A percentile compares a stretch with the other conserved stretches of the same genome.
These are phyloP conservation scores for Tringa solitaria DNA, from an alignment of 2,113 vertebrate species.

Conservation along the genomic window DNA sequence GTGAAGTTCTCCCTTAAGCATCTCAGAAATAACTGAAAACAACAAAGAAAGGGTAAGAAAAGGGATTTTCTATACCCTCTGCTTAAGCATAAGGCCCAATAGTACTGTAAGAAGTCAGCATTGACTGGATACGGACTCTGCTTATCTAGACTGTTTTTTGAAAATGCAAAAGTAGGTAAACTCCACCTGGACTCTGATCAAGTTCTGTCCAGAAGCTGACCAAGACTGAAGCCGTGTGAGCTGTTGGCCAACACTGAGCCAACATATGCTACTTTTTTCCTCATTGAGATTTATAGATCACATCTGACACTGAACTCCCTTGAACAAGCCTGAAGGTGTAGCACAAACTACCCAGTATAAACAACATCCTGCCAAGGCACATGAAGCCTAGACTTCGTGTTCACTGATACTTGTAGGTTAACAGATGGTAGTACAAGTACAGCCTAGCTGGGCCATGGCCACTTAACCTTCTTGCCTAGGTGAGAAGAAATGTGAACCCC, in stretches of 20 bases:
- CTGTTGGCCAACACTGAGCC: background rate
- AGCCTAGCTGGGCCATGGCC: background rate
- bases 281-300: background rate
- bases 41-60: background rate
- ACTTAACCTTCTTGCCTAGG: background rate
- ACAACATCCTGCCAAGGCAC: background rate
- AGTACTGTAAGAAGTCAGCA: background rate
- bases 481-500: background rate
- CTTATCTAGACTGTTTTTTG: background rate
- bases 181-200: background rate
- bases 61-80: background rate
- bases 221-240: background rate
- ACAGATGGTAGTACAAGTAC: background rate
- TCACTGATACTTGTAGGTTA: background rate
- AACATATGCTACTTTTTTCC: background rate
- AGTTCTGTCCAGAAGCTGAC: background rate
- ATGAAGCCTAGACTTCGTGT: background rate
- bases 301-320: background rate
- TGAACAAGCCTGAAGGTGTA: background rate
- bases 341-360: background rate
- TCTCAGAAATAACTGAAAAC: background rate
- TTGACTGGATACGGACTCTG: background rate
- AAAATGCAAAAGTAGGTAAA: background rate
- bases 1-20: background rate
- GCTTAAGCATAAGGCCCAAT: background rate